phyloP scores from a whole-genome alignment of 2,888 invertebrate species.

The Hipparchia semele region DNA sequence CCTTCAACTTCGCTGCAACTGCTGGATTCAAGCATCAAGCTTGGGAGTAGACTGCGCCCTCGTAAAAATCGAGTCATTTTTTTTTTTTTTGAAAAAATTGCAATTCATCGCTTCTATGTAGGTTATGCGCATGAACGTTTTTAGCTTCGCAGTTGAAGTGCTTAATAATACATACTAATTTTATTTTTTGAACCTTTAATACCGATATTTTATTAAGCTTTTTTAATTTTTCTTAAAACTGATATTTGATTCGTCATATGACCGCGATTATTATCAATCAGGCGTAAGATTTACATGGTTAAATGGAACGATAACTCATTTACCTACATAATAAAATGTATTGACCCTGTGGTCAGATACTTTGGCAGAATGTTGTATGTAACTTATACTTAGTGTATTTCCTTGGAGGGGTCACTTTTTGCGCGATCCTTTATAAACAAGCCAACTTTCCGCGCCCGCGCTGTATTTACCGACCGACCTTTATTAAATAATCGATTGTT shows the following conservation, averaged over 20 bases:
- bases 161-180: too few species aligned
- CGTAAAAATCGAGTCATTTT: not conserved
- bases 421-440: conserved; percentile 16
- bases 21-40: not conserved
- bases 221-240: too few species aligned
- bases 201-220: too few species aligned
- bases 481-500: conserved; percentile 71
- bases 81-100: not conserved
- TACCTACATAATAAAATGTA: too few species aligned
- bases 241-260: too few species aligned
- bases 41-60: not conserved
- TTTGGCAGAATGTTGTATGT: not conserved
- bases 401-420: conserved; percentile 1
- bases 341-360: not conserved
- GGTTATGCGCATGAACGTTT: too few species aligned
- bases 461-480: conserved; percentile 56
- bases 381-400: not conserved
- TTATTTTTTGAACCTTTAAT: too few species aligned
- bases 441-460: conserved; percentile 43
- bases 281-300: too few species aligned
- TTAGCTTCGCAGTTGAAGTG: too few species aligned
- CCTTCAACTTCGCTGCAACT: conserved; percentile 36
- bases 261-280: too few species aligned
- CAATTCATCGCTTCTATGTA: not conserved
- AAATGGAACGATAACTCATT: too few species aligned